Evolutionary conservation across 2,113 vertebrate species (phyloP), one percentile per base, ranked within the genome.

Genomic region (Mus spicilegus): DNA sequence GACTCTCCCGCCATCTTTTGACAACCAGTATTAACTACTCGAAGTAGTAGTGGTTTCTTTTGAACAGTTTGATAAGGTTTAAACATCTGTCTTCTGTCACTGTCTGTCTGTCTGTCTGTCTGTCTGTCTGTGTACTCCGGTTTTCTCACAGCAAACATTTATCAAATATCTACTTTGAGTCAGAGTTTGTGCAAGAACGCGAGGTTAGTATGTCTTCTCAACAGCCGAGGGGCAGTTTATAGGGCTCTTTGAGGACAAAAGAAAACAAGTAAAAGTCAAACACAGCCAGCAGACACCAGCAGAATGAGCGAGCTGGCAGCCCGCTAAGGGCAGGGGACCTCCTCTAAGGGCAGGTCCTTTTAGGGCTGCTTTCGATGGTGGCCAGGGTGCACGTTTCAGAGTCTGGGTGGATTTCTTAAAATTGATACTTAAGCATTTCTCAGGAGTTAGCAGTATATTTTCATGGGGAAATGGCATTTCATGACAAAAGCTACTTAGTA

Each of bases 361-460:
- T 11, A 33, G 78, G n/a, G 39, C n/a, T 36, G 36, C n/a, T 46
- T 46, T 54, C 39, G 13, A 2, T 28, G 22, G 33, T 11, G 12
- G 76, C 63, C 51, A 49, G 58, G 17, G 61, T 69, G 5, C 61
- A 78, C 3, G 30, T 20, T 17, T 17, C 12, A 69, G 39, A 49
- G 26, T 87, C 70, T 90, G 70, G 76, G 76, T 63, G 87, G 42
- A 94, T 56, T 67, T 75, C 87, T 56, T 73, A 42, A 30, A 92
- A 87, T n/a, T 42, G 9, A 90, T 28, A 49, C 36, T 75, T 89
- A 82, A 87, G 42, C 56, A 58, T 33, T 13, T 17, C 28, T 81
- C 19, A 86, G 93, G 58, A 93, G 24, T 80, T 70, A 78, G 63
- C 82, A 87, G n/a, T 73, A 42, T 70, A 75, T 90, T 56, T 90